phyloP scores from a whole-genome alignment of 2,797 vertebrate genomes.

The Protosalanx chinensis region DNA sequence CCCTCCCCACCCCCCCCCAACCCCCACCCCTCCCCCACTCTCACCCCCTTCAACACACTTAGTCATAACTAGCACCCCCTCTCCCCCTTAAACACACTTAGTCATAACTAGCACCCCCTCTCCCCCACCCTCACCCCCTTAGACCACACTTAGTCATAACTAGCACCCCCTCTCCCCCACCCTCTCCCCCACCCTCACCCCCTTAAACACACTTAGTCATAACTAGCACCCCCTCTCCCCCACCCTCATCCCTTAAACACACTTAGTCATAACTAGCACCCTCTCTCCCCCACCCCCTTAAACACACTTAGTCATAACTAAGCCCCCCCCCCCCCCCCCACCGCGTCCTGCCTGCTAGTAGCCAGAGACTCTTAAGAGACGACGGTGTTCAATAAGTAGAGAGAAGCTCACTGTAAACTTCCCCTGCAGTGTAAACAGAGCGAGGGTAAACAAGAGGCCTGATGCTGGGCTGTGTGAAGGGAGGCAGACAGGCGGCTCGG shows the following conservation, averaged over 20 bases:
- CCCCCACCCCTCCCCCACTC: too few relatives aligned
- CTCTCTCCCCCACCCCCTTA: background rate
- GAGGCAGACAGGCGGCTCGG: background rate
- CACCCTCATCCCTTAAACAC: too few relatives aligned
- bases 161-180: background rate
- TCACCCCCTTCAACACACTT: too few relatives aligned
- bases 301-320: background rate
- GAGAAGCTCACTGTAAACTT: conserved; percentile 44
- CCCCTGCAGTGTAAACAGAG: conserved; percentile 27
- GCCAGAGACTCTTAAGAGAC: background rate
- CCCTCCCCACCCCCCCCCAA: too few relatives aligned
- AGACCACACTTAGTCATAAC: background rate
- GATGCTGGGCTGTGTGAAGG: conserved; percentile 1
- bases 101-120: too few relatives aligned
- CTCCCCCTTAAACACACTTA: too few relatives aligned
- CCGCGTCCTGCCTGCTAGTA: background rate
- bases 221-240: too few relatives aligned
- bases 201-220: too few relatives aligned
- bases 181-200: too few relatives aligned
- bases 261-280: too few relatives aligned
- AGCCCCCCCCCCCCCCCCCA: background rate
- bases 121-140: background rate
- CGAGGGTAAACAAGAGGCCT: conserved; percentile 24
- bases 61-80: too few relatives aligned
- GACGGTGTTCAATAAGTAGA: conserved; percentile 19